These are phyloP conservation scores for Propithecus coquereli DNA, from an alignment of 2,113 vertebrate genomes.

Conservation along the genomic window DNA sequence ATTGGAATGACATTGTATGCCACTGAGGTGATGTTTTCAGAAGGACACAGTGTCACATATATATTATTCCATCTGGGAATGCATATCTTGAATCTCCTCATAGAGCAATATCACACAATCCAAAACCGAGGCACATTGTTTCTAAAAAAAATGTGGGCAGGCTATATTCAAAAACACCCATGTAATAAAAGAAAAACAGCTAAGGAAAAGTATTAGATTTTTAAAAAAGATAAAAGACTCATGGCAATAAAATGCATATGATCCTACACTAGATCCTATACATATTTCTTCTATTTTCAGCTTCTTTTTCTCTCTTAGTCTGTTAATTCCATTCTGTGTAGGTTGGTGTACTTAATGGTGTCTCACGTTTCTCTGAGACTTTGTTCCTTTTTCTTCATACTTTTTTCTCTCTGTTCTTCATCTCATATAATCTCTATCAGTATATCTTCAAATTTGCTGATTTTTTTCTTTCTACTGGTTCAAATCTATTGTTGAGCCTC, in stretches of 20 bases:
- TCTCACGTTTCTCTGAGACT: not conserved
- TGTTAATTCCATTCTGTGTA: not conserved
- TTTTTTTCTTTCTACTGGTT: not conserved
- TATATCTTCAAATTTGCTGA: not conserved
- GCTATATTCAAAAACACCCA: not conserved
- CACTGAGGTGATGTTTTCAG: not conserved
- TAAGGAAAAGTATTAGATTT: not conserved
- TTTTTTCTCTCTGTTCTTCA: not conserved
- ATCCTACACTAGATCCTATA: not conserved
- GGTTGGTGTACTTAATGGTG: not conserved
- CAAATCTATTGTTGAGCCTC: not conserved
- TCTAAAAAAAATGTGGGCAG: not conserved
- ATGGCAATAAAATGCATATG: not conserved
- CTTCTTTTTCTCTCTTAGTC: not conserved
- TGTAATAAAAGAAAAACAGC: not conserved
- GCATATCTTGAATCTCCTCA: not conserved
- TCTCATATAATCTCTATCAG: not conserved
- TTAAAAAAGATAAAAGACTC: not conserved
- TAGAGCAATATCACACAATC: not conserved
- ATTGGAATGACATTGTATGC: not conserved
- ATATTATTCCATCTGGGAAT: not conserved
- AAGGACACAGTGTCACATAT: not conserved
- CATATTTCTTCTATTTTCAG: not conserved
- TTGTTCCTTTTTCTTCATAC: too few relatives aligned
- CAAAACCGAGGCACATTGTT: not conserved